Evolutionary conservation across 2,888 invertebrate species (phyloP), one percentile per base, ranked within the genome.

Genomic region (Lymantria dispar): DNA sequence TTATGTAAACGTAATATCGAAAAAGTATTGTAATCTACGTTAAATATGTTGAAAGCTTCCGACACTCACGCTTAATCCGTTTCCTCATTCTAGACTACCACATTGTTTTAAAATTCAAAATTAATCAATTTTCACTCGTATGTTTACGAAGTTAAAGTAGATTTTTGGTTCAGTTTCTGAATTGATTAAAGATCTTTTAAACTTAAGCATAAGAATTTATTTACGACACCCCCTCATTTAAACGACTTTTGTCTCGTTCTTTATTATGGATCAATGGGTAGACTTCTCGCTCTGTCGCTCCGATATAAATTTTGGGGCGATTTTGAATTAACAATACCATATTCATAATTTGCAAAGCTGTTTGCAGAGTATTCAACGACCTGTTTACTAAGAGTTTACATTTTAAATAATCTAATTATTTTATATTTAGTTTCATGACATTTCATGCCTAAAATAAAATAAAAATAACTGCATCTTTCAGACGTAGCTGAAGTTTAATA

Each of bases 171-270:
- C 42, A 50, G 53, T 7, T 36, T 31, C 39, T 13, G 7, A 11
- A 42, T 49, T 62, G 60, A 73, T 76, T 77, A 76, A 78, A 70
- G 76, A 81, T 80, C 76, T 82, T 80, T 78, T 78, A 78, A 79
- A 74, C 76, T 72, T 77, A 75, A 78, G 76, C 71, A 70, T 72
- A 75, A 78, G 83, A 83, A 83, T 80, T 71, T 84, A 85, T 85
- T 85, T 85, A 85, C 80, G 80, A 84, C 83, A 85, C 84, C 83
- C 85, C 79, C 84, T 83, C 78, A 82, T 83, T 85, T 83, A 80
- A 77, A 73, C 68, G 62, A 75, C 60, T 72, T 66, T 64, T 64
- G 60, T 85, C 84, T 71, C 78, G 62, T 68, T 83, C 78, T 57
- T 59, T 60, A 54, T 49, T 64, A 56, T 50, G 50, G 60, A 64